phyloP scores from a whole-genome alignment of 1,140 invertebrate genomes.

The Grapholita molesta region DNA sequence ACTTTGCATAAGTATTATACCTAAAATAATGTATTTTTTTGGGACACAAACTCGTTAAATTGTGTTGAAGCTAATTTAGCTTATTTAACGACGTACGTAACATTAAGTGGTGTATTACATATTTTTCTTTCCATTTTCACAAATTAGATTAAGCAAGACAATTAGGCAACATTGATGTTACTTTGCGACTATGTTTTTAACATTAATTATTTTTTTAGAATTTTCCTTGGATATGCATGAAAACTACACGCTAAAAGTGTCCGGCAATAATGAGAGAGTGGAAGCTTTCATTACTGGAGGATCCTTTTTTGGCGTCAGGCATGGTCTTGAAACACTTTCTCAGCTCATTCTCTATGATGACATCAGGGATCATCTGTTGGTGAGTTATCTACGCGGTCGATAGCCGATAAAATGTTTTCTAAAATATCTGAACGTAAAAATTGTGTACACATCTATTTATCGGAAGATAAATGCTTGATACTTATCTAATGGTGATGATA shows the following conservation, averaged over 20 bases:
- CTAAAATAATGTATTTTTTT: no score
- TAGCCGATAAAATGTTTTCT: background rate
- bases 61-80: no score
- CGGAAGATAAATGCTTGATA: background rate
- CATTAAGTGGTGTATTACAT: no score
- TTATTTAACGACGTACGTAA: no score
- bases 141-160: no score
- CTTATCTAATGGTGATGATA: no score
- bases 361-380: conserved; percentile 78
- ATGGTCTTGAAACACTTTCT: conserved; percentile 87
- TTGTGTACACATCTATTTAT: background rate
- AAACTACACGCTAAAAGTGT: conserved; percentile 81
- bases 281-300: conserved; percentile 80
- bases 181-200: conserved; percentile 1
- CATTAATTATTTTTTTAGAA: conserved; percentile 36
- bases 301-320: conserved; percentile 86
- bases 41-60: no score
- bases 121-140: no score
- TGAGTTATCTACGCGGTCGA: conserved; percentile 33
- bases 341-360: conserved; percentile 88
- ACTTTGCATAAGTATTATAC: background rate
- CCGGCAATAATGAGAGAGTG: conserved; percentile 69
- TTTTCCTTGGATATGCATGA: conserved; percentile 82
- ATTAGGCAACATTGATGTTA: no score
- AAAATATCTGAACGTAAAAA: background rate